Percentiles rank a stretch among this genome's conserved stretches.
Evolutionary conservation across 2,888 invertebrate genomes (phyloP).

Genomic region (Volucella inanis): DNA sequence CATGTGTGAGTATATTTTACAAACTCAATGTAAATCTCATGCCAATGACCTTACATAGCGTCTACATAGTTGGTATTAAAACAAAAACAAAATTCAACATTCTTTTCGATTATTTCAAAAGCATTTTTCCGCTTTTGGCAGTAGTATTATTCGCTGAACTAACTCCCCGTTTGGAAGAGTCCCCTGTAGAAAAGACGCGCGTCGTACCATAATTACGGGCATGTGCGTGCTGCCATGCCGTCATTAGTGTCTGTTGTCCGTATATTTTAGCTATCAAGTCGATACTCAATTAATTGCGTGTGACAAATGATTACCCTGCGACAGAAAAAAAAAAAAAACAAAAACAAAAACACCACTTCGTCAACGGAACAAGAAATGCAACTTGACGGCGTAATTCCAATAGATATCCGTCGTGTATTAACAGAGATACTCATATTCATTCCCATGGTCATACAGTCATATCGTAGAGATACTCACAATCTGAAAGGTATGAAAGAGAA

Average conservation of each 20-base stretch:
- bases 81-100: conserved; percentile 34
- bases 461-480: too few relatives aligned
- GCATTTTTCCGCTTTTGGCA: conserved; percentile 16
- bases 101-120: conserved; percentile 39
- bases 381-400: conserved; percentile 6
- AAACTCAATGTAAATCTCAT: conserved; percentile 29
- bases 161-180: neutral
- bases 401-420: conserved; percentile 28
- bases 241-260: conserved; percentile 44
- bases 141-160: neutral
- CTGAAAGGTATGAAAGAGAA: conserved; percentile 4
- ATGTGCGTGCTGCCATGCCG: conserved; percentile 26
- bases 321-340: neutral
- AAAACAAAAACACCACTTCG: neutral
- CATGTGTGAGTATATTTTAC: neutral
- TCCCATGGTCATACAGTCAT: too few relatives aligned
- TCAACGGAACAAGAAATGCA: conserved; percentile 24
- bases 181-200: neutral
- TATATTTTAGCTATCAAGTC: conserved; percentile 17
- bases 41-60: conserved; percentile 59
- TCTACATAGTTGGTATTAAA: neutral
- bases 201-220: conserved; percentile 13
- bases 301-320: conserved; percentile 48
- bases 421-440: neutral
- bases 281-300: conserved; percentile 57